Evolutionary conservation across 2,888 invertebrate genomes (phyloP).

Genomic region (Drosophila sordidapex): DNA sequence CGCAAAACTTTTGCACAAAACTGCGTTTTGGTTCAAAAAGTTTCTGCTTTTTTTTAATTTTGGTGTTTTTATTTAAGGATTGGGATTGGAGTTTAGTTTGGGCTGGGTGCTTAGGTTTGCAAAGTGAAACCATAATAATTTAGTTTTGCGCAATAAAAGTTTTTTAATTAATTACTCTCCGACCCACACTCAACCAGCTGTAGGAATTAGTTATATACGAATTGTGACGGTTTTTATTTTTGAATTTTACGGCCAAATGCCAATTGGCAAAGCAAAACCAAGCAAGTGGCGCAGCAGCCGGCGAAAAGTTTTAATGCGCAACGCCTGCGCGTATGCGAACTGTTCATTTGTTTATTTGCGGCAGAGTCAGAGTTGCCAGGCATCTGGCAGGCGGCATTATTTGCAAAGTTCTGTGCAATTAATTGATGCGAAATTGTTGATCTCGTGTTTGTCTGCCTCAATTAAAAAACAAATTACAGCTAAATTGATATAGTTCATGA

Average conservation of each 20-base stretch:
- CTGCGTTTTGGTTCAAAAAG: conserved; percentile 38
- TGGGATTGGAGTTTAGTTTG: neutral
- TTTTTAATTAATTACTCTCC: conserved; percentile 71
- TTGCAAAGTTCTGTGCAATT: conserved; percentile 42
- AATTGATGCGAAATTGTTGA: conserved; percentile 24
- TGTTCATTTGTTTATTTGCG: conserved; percentile 36
- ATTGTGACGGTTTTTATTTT: conserved; percentile 18
- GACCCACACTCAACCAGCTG: neutral
- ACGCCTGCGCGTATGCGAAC: conserved; percentile 55
- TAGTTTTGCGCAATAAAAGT: conserved; percentile 68
- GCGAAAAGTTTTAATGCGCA: conserved; percentile 54
- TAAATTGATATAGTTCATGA: neutral
- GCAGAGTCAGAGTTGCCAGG: conserved; percentile 45
- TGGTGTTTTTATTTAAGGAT: neutral
- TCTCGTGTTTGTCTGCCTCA: conserved; percentile 9
- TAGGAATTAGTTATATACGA: conserved; percentile 38
- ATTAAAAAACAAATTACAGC: conserved; percentile 11
- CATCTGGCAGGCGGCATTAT: conserved; percentile 35
- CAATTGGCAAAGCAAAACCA: conserved; percentile 42
- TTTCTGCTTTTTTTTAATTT: conserved; percentile 13
- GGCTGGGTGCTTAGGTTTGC: conserved; percentile 31
- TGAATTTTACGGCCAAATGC: conserved; percentile 28
- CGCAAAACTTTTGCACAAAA: conserved; percentile 31
- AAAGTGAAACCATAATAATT: conserved; percentile 69
- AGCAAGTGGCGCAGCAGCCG: conserved; percentile 41